Conservation (phyloP, 2,888 invertebrate genomes). For the Dynastes hyllus region DNA sequence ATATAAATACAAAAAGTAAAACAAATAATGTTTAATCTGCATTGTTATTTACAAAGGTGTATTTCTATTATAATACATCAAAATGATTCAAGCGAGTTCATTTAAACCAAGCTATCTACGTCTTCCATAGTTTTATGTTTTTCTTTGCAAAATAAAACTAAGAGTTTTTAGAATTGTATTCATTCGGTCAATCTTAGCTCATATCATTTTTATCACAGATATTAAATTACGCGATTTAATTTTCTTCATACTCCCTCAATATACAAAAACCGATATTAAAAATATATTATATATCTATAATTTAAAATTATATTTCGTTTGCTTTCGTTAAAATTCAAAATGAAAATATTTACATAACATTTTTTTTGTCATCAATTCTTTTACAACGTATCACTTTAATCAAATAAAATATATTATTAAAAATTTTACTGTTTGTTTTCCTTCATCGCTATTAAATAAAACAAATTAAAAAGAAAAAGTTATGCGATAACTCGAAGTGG, state of each 20-base stretch:
- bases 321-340: conserved; percentile 34
- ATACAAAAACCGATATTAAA: conserved; percentile 47
- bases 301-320: conserved; percentile 43
- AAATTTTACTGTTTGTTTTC: background rate
- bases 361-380: conserved; percentile 14
- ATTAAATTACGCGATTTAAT: conserved; percentile 44
- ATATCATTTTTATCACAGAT: conserved; percentile 39
- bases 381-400: conserved; percentile 9
- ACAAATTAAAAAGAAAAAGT: background rate
- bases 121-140: background rate
- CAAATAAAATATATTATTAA: conserved; percentile 4
- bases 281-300: conserved; percentile 47
- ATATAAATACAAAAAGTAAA: no score
- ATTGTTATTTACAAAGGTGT: no score
- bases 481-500: background rate
- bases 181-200: conserved; percentile 26
- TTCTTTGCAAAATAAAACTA: background rate
- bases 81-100: background rate
- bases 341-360: conserved; percentile 39
- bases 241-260: conserved; percentile 35
- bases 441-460: background rate
- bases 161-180: conserved; percentile 11
- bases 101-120: conserved; percentile 3
- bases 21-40: no score
- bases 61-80: no score